Percentiles rank a stretch among this genome's conserved stretches.
These are phyloP conservation scores for Volucella zonaria DNA, from an alignment of 2,888 invertebrate species.

Conservation along the genomic window DNA sequence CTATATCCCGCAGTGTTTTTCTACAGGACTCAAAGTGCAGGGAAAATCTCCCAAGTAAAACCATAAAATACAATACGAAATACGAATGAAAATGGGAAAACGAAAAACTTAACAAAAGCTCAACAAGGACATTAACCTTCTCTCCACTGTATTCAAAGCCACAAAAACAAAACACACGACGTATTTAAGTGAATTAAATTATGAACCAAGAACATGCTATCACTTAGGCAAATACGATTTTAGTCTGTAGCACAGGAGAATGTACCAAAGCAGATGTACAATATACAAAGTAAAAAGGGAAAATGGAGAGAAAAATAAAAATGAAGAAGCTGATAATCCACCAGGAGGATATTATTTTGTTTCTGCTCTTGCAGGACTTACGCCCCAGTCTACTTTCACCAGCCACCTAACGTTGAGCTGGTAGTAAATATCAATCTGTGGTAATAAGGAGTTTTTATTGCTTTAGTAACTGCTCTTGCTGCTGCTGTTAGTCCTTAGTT, in stretches of 20 bases:
- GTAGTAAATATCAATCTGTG: conserved; percentile 72
- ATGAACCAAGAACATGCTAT: conserved; percentile 60
- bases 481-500: conserved; percentile 30
- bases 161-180: conserved; percentile 49
- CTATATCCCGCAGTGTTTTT: conserved; percentile 10
- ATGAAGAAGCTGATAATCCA: conserved; percentile 58
- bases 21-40: conserved; percentile 33
- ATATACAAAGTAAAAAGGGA: background rate
- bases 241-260: conserved; percentile 35
- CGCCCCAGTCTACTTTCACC: conserved; percentile 11
- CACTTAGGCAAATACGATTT: conserved; percentile 67
- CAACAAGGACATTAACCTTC: conserved; percentile 65
- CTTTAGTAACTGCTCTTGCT: conserved; percentile 57
- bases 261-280: conserved; percentile 15
- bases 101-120: conserved; percentile 28
- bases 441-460: conserved; percentile 68
- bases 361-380: conserved; percentile 19
- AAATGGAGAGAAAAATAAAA: background rate
- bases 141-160: conserved; percentile 31
- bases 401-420: conserved; percentile 53
- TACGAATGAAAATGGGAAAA: conserved; percentile 8
- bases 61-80: background rate
- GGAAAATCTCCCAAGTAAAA: conserved; percentile 17
- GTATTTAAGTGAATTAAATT: conserved; percentile 70
- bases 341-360: conserved; percentile 52